A percentile compares a stretch with the other conserved stretches of the same genome.
phyloP scores from a whole-genome alignment of 2,888 invertebrate species.

The Pilophorus perplexus region DNA sequence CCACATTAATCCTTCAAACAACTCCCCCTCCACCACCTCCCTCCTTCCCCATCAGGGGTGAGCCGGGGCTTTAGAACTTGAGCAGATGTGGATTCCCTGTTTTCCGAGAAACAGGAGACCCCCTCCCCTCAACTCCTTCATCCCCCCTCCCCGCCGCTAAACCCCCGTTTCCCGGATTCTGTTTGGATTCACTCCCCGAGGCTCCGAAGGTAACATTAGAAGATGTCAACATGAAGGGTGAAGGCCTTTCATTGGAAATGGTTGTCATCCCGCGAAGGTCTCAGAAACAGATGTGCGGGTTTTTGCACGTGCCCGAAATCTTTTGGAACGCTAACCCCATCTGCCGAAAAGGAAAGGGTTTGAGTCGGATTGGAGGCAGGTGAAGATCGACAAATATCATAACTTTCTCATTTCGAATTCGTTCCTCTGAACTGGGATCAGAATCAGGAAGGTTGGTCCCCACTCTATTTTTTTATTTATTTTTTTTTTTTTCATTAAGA shows the following conservation, averaged over 20 bases:
- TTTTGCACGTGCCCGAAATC: no score
- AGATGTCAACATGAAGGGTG: conserved; percentile 13
- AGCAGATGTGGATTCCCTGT: not conserved
- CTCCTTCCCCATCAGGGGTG: not conserved
- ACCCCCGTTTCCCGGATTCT: conserved; percentile 12
- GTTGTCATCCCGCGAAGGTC: not conserved
- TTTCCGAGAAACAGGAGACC: not conserved
- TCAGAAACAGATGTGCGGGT: no score
- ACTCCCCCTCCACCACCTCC: not conserved
- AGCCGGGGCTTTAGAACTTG: not conserved
- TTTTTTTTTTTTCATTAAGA: no score
- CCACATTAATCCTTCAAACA: not conserved
- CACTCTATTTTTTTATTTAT: no score
- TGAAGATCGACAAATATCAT: no score
- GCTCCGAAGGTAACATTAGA: conserved; percentile 14
- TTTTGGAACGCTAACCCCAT: no score
- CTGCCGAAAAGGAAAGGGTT: no score
- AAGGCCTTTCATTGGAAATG: not conserved
- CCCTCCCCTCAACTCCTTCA: no score
- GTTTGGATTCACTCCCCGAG: conserved; percentile 30
- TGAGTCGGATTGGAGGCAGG: no score
- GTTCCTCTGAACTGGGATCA: no score
- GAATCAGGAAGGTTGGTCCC: no score
- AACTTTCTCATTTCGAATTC: no score
- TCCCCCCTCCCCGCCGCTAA: not conserved